A percentile compares a stretch with the other conserved stretches of the same genome.
Evolutionary conservation across 2,113 vertebrate genomes (phyloP).

Genomic region (Carassius gibelio): DNA sequence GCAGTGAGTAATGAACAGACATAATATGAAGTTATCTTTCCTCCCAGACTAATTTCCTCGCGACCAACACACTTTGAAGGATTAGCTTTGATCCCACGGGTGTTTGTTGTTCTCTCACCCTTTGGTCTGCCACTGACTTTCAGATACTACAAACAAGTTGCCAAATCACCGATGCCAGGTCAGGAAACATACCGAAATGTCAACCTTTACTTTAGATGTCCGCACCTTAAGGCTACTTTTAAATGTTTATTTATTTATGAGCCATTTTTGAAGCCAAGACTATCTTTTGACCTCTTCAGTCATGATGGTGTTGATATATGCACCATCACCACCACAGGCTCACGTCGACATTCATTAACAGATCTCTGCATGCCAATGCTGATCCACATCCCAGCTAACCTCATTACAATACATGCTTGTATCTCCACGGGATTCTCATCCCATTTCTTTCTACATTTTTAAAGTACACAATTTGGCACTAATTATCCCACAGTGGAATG

Average conservation of each 20-base stretch:
- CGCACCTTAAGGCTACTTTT: slow-evolving; percentile 3
- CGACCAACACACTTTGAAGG: slow-evolving; percentile 40
- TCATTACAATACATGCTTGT: slow-evolving; percentile 19
- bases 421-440: slow-evolving; percentile 23
- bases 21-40: slow-evolving; percentile 46
- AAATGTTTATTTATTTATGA: slow-evolving; percentile 19
- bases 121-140: slow-evolving; percentile 45
- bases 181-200: slow-evolving; percentile 37
- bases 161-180: slow-evolving; percentile 37
- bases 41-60: slow-evolving; percentile 46
- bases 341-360: slow-evolving; percentile 18
- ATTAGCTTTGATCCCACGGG: slow-evolving; percentile 48
- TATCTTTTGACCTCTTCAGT: slow-evolving; percentile 40
- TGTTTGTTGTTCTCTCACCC: slow-evolving; percentile 49
- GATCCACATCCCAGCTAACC: slow-evolving; percentile 15
- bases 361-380: slow-evolving; percentile 21
- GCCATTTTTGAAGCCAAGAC: slow-evolving; percentile 6
- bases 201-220: slow-evolving; percentile 41
- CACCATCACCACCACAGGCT: slow-evolving; percentile 23
- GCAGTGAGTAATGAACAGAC: slow-evolving; percentile 27
- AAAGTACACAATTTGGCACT: slow-evolving; percentile 27
- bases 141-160: slow-evolving; percentile 43
- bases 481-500: slow-evolving; percentile 25
- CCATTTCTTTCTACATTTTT: slow-evolving; percentile 13
- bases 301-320: slow-evolving; percentile 34